These are phyloP conservation scores for Bucco capensis DNA, from an alignment of 2,113 vertebrate genomes.

Conservation along the genomic window DNA sequence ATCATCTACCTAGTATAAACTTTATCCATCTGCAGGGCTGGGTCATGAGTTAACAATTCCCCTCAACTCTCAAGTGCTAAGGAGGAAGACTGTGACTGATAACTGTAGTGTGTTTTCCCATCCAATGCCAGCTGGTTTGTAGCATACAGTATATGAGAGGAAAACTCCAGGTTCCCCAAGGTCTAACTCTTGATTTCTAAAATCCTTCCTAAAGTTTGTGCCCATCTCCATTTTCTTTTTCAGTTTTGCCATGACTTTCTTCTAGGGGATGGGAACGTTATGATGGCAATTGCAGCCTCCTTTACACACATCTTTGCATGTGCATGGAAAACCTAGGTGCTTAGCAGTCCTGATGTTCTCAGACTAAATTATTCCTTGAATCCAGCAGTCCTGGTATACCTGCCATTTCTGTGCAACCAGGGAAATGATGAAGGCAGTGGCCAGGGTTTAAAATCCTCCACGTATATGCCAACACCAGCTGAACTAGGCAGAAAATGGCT, in stretches of 20 bases:
- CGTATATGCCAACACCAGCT: neutral
- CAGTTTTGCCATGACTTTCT: neutral
- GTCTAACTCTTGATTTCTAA: neutral
- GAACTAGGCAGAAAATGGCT: constrained; percentile 38
- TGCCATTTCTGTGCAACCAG: neutral
- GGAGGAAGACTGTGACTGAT: neutral
- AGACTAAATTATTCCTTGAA: neutral
- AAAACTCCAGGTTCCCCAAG: neutral
- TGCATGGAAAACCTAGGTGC: neutral
- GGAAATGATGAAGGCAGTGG: neutral
- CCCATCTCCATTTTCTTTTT: neutral
- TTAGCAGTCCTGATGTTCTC: neutral
- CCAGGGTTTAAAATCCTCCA: neutral
- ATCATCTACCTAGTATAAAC: neutral
- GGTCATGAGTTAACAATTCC: neutral
- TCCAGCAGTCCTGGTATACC: neutral
- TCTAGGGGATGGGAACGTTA: neutral
- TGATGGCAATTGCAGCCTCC: neutral
- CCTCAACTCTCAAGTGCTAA: neutral
- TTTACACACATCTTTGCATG: rapidly evolving
- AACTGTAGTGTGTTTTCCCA: neutral
- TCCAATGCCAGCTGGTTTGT: neutral
- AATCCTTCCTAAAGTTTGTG: neutral
- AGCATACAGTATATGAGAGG: rapidly evolving
- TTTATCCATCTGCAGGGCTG: neutral